Evolutionary conservation across 1,140 invertebrate genomes (phyloP), one percentile per base, ranked within the genome.

Genomic region (Brachionus koreanus): DNA sequence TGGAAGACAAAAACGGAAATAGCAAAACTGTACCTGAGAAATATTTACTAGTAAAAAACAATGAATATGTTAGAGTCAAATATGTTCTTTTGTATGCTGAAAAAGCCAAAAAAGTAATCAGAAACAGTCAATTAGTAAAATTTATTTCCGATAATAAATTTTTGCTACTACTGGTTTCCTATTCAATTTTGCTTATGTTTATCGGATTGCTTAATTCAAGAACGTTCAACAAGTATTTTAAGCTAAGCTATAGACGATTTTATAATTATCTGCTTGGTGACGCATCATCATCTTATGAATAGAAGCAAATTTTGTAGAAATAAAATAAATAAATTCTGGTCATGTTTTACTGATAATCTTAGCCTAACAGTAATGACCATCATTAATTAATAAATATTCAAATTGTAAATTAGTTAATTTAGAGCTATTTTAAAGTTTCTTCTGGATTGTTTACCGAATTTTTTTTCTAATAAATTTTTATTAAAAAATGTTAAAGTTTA

Each of bases 21-120:
- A 90, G 90, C 72, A 69, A 69, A 69, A 90, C 89, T 85, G 89
- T 92, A 67, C 92, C 92, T 46, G 89, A 92, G 75, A 92, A 92
- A 84, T 93, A 93, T 87, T 93, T 92, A 85, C 87, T 94, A 63
- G 92, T 93, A 25, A 90, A 90, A 69, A 93, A 94, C 85, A 93
- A 92, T 86, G 93, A 94, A 84, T 87, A 93, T 81, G 89, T 94
- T 10, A 89, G 92, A 84, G 89, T 94, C 9, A 91, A 93, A 75
- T 94, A 94, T 87, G 87, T 95, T 16, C 87, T 95, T 25, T 89
- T 95, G 12, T 95, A 93, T 85, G 86, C 84, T 42, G 82, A 87
- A 46, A 84, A 35, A 67, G 4, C 37, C 23, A 29, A 67, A 29
- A 37, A 35, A 42, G 19, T 16, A 0, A 12, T 35, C 3, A 65